phyloP scores from a whole-genome alignment of 2,113 vertebrate genomes.

The Pelodiscus sinensis region DNA sequence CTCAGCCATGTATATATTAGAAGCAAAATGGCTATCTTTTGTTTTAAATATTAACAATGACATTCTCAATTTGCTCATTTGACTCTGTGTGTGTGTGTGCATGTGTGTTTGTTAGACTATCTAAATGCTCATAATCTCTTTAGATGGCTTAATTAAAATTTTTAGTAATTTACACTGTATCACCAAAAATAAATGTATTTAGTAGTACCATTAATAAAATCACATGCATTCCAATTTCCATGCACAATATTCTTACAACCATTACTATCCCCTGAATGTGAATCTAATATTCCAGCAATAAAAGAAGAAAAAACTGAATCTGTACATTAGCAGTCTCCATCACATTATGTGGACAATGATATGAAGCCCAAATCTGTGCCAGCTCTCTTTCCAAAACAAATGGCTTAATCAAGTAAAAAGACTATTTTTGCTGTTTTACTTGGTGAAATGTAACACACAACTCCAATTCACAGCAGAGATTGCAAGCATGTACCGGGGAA shows the following conservation, averaged over 20 bases:
- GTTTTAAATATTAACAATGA: not conserved
- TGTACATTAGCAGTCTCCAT: not conserved
- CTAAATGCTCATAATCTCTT: not conserved
- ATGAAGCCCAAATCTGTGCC: not conserved
- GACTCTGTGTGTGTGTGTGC: not conserved
- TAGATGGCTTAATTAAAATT: not conserved
- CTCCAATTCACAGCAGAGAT: not conserved
- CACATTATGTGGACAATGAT: not conserved
- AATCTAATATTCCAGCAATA: not conserved
- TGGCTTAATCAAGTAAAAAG: not conserved
- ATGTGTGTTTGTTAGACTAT: not conserved
- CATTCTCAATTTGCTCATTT: not conserved
- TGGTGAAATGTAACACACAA: not conserved
- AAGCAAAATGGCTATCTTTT: not conserved
- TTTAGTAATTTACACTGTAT: not conserved
- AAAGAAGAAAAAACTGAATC: not conserved
- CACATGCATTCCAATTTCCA: not conserved
- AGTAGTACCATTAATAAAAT: not conserved
- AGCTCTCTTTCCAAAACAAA: not conserved
- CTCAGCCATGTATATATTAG: not conserved
- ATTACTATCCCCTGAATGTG: not conserved
- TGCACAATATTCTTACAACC: rapidly evolving
- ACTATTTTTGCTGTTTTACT: not conserved
- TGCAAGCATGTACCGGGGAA: not conserved
- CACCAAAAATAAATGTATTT: not conserved